Evolutionary conservation across 1,140 invertebrate genomes (phyloP).

Genomic region (Aphaenogaster floridana): DNA sequence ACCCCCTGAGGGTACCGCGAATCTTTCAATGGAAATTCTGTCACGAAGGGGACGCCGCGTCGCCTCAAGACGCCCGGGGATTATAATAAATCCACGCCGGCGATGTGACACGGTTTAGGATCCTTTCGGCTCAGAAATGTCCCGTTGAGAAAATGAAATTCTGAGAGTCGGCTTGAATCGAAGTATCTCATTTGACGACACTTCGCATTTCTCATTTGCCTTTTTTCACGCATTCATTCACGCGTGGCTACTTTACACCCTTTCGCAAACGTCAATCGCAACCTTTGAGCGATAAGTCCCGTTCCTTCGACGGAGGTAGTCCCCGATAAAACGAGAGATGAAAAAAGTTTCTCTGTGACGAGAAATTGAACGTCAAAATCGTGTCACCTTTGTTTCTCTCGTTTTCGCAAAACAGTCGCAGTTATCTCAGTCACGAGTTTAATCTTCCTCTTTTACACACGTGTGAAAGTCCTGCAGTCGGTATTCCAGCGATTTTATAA

Average conservation of each 20-base stretch:
- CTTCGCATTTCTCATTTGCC: not conserved
- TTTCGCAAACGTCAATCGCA: no score
- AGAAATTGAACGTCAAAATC: not conserved
- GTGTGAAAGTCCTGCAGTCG: not conserved
- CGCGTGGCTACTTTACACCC: not conserved
- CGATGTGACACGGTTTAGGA: slow-evolving; percentile 6
- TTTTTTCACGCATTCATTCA: not conserved
- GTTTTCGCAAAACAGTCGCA: not conserved
- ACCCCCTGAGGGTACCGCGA: slow-evolving; percentile 76
- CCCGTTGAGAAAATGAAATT: not conserved
- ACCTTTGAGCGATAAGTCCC: not conserved
- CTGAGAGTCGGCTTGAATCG: not conserved
- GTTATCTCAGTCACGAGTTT: not conserved
- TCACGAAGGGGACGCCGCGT: slow-evolving; percentile 69
- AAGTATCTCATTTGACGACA: not conserved
- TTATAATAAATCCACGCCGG: slow-evolving; percentile 39
- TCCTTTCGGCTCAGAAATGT: not conserved
- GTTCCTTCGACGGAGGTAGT: not conserved
- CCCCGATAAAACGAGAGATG: not conserved
- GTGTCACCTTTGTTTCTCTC: not conserved
- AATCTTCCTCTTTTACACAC: not conserved
- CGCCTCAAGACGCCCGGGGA: slow-evolving; percentile 69
- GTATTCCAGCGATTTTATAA: not conserved
- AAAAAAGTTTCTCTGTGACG: not conserved
- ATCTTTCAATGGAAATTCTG: slow-evolving; percentile 78